A percentile compares a stretch with the other conserved stretches of the same genome.
Evolutionary conservation across 2,797 vertebrate genomes (phyloP).

Genomic region (Okamejei kenojei): DNA sequence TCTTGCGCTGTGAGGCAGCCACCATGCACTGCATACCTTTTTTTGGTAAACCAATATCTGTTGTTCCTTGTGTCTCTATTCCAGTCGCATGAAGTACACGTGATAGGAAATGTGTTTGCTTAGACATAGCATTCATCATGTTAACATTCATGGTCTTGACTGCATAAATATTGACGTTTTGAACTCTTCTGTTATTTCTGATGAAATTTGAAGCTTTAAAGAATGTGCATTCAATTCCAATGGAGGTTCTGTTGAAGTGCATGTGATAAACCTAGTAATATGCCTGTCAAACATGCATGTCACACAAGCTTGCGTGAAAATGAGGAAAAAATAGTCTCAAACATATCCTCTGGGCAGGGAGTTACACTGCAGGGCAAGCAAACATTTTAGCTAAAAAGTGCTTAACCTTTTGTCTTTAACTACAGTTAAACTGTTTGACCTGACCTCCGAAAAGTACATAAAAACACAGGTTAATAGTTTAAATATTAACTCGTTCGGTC

Average conservation of each 20-base stretch:
- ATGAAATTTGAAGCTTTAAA: not conserved
- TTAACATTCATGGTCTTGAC: not conserved
- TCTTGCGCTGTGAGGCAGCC: too few species aligned
- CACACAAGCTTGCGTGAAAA: not conserved
- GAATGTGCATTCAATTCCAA: not conserved
- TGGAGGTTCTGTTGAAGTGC: not conserved
- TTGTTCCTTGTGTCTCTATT: not conserved
- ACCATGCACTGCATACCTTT: too few species aligned
- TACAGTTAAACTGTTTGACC: conserved; percentile 48
- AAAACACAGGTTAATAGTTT: conserved; percentile 37
- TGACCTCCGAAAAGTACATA: conserved; percentile 35
- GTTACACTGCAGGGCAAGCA: conserved; percentile 25
- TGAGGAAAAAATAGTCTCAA: not conserved
- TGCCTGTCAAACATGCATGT: not conserved
- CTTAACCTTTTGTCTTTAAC: conserved; percentile 41
- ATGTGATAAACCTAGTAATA: not conserved
- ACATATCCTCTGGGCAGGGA: not conserved
- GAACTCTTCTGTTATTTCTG: not conserved
- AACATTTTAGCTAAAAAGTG: conserved; percentile 31
- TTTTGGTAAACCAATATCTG: too few species aligned
- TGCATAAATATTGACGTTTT: conserved; percentile 4
- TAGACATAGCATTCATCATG: not conserved
- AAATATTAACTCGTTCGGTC: conserved; percentile 36
- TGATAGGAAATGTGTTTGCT: not conserved
- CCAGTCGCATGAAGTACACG: not conserved